Evolutionary conservation across 2,797 vertebrate species (phyloP).

Genomic region (Argya squamiceps): DNA sequence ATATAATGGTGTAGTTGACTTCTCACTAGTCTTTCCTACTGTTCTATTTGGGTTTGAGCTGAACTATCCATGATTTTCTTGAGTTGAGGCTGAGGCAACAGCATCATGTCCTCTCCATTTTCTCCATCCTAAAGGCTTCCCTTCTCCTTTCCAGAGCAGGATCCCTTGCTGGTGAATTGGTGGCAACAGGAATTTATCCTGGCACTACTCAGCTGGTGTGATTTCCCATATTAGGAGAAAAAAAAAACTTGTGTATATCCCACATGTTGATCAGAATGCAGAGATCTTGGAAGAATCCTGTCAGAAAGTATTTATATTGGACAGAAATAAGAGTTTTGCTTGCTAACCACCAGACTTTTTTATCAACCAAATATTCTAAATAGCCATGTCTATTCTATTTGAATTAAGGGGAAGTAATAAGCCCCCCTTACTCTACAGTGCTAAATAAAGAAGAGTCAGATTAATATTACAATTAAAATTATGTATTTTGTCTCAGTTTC

Average conservation of each 20-base stretch:
- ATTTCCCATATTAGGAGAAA: neutral
- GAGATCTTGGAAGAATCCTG: neutral
- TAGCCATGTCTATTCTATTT: neutral
- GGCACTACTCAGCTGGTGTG: neutral
- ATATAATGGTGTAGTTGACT: neutral
- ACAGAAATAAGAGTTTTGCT: neutral
- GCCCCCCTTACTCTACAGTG: neutral
- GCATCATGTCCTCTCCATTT: fast-evolving
- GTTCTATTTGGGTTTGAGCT: neutral
- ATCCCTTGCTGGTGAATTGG: neutral
- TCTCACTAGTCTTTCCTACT: neutral
- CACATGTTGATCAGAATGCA: fast-evolving
- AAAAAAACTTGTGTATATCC: neutral
- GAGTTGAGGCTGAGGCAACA: neutral
- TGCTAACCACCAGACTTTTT: neutral
- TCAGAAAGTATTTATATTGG: neutral
- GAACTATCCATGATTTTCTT: neutral
- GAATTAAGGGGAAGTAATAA: neutral
- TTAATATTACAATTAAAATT: neutral
- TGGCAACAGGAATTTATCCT: neutral
- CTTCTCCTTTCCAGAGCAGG: neutral
- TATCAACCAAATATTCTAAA: neutral
- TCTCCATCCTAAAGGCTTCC: neutral
- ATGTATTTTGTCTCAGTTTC: neutral
- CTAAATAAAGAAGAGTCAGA: neutral